These are phyloP conservation scores for Artibeus jamaicensis DNA, from an alignment of 2,797 vertebrate genomes.

Conservation along the genomic window DNA sequence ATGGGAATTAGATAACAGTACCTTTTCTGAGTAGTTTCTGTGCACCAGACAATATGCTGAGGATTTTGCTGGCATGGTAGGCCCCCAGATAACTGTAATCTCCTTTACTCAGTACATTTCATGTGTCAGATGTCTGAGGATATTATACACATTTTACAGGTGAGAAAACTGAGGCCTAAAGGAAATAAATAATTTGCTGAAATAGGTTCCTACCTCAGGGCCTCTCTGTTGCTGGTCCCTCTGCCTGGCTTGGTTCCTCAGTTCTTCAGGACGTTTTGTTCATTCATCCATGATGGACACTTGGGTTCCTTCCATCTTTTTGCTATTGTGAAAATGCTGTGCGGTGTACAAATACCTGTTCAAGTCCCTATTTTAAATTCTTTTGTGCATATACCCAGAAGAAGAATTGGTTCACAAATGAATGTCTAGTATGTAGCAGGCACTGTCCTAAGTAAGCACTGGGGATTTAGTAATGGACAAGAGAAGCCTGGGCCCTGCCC, in stretches of 20 bases:
- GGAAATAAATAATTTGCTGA: background rate
- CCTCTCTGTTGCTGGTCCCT: background rate
- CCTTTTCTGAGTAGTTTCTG: slow-evolving; percentile 4
- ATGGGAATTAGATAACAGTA: background rate
- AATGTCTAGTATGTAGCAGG: background rate
- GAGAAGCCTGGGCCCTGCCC: background rate
- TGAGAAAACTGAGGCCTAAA: slow-evolving; percentile 4
- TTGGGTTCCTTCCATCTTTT: background rate
- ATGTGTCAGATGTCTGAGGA: background rate
- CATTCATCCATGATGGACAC: background rate
- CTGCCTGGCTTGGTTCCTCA: slow-evolving; percentile 2
- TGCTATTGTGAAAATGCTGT: slow-evolving; percentile 3
- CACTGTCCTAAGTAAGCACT: background rate
- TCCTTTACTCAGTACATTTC: background rate
- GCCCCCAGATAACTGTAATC: background rate
- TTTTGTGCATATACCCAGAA: background rate
- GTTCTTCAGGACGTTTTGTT: slow-evolving; percentile 17
- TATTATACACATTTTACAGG: background rate
- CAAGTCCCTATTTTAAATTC: background rate
- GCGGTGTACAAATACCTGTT: background rate
- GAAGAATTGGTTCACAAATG: slow-evolving; percentile 5
- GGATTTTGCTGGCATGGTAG: slow-evolving; percentile 7
- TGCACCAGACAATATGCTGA: slow-evolving; percentile 1
- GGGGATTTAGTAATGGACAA: background rate
- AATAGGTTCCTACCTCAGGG: background rate